Evolutionary conservation across 2,113 vertebrate species (phyloP), one percentile per base, ranked within the genome.

Genomic region (Chloebia gouldiae): DNA sequence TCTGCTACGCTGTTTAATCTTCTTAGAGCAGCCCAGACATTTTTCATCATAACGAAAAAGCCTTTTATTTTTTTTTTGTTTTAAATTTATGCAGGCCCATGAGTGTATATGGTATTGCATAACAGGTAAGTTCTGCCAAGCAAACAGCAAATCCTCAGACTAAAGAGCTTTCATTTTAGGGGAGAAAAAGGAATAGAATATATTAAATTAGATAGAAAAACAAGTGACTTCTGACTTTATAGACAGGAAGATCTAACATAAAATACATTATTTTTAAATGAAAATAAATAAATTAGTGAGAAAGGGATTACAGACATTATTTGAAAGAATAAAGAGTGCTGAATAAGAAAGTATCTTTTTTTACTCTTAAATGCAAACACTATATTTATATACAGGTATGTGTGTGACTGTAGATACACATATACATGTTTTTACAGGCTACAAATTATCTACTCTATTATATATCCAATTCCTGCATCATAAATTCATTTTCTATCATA

Each of bases 31-130:
- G 35, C 27, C 28, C 28, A 65, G 45, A 8, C 24, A 60, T 87
- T 91, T 93, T 88, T 93, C 50, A 86, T 78, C 71, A 69, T 87
- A 60, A 86, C 76, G 63, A 68, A 83, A 88, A 54, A 70, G 13
- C 1, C 3, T 0, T 40, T 39, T 39, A 39, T 9, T 1, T 4
- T 42, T 47, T 50, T 82, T 40, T 5, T 35, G 11, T 72, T 91
- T 51, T 11, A 56, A 85, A 83, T 65, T 19, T 81, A 66, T 91
- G n/a, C 49, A 84, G 65, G 81, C 50, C 28, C 49, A 22, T 37
- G 40, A 40, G 17, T 30, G 15, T 47, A 20, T 49, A 71, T 64
- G 51, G 20, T 81, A 50, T 17, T 64, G 22, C 61, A 45, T 33
- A 89, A 78, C 15, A 91, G 64, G 56, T 49, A 68, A 81, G 8